Base-by-base conservation (phyloP, 2,888 invertebrate genomes). In the Andricus curvator region DNA sequence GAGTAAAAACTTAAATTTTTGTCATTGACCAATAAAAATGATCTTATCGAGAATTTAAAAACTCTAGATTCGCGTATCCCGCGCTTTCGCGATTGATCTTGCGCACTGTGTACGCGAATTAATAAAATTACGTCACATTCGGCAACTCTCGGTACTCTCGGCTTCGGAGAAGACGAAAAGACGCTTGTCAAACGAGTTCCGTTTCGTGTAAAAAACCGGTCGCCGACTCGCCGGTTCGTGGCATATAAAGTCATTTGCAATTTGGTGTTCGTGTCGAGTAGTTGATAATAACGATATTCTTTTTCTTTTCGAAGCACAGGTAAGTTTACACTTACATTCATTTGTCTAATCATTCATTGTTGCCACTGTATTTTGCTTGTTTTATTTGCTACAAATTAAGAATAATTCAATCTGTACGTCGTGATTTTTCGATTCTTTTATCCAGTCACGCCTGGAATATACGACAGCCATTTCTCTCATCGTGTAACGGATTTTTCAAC, bases 401-500 rank as follows among this genome's bases (percentile, higher is more conserved):
- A 22, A 60, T 60, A 22, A 60, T 60, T 22, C 8, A 22, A 11
- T 22, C n/a, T 11, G 1, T 56, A 9, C n/a, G 22, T 60, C 11
- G 11, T 22, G 56, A 60, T 60, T 60, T 60, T 60, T 60, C 56
- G 22, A 20, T 22, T 48, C 17, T 17, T 48, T 60, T 22, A 60
- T n/a, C 22, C 11, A 60, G 56, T 60, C 56, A 22, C 11, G 22
- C 11, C 56, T 44, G n/a, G 56, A 56, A n/a, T 56, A 56, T 56
- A 9, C 9, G 56, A 11, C 22, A 60, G 70, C 70, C 70, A 70
- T 70, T 70, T 25, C 70, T 68, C 29, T 51, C 33, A 4, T 44
- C 20, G 11, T 33, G 25, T 70, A 70, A 70, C 70, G 70, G 70
- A 51, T 51, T 44, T 70, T 70, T 20, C 15, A 70, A 70, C 70